Evolutionary conservation across 2,888 invertebrate species (phyloP).

Genomic region (Leucoma salicis): DNA sequence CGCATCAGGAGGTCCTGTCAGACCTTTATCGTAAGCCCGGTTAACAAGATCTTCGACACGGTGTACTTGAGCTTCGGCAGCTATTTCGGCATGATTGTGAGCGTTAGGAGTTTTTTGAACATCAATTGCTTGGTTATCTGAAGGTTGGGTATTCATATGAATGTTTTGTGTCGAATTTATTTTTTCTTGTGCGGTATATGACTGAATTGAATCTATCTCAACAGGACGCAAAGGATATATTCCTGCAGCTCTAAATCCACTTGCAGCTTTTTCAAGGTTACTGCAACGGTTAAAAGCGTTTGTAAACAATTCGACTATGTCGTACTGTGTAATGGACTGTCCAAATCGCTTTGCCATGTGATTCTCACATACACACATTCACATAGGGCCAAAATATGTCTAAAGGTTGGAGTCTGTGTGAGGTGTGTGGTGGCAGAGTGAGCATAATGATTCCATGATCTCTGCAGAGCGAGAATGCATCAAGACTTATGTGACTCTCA

Average conservation of each 20-base stretch:
- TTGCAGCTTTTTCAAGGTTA: conserved; percentile 28
- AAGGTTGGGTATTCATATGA: conserved; percentile 5
- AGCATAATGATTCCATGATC: background rate
- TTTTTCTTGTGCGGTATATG: background rate
- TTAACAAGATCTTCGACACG: conserved; percentile 10
- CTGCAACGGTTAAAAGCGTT: conserved; percentile 21
- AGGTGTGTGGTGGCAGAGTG: conserved; percentile 1
- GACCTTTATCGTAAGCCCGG: conserved; percentile 9
- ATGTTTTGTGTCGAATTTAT: background rate
- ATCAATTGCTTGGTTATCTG: conserved; percentile 8
- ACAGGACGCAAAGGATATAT: conserved; percentile 9
- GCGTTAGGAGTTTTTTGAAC: conserved; percentile 5
- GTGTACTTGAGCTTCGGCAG: conserved; percentile 5
- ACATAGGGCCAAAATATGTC: conserved; percentile 34
- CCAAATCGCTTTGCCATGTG: conserved; percentile 26
- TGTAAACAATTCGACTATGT: conserved; percentile 31
- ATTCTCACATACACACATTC: conserved; percentile 34
- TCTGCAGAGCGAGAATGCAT: background rate
- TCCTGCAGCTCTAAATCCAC: conserved; percentile 22
- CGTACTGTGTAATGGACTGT: conserved; percentile 13
- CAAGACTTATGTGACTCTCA: background rate
- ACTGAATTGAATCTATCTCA: conserved; percentile 6
- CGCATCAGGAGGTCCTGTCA: conserved; percentile 5
- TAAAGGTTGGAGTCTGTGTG: background rate
- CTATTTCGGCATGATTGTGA: conserved; percentile 6